A percentile compares a stretch with the other conserved stretches of the same genome.
Evolutionary conservation across 92 coral and sea anemone species (phyloP).

Genomic region (Virgularia gustaviana): DNA sequence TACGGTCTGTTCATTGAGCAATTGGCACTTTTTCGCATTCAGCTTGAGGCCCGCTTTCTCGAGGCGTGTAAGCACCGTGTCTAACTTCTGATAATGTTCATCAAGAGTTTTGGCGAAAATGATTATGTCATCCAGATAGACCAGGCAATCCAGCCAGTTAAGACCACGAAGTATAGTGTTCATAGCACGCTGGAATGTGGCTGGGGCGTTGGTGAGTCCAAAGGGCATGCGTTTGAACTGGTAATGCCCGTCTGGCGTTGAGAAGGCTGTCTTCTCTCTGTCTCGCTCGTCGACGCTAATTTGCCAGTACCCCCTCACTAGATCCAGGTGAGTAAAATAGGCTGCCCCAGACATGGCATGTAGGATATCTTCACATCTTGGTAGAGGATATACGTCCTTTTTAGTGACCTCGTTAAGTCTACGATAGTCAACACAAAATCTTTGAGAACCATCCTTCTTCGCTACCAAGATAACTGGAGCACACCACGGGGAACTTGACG

Average conservation of each 20-base stretch:
- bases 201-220: conserved; percentile 21
- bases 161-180: neutral
- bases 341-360: conserved; percentile 39
- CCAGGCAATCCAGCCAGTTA: conserved; percentile 18
- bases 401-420: conserved; percentile 44
- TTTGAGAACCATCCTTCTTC: neutral
- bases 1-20: conserved; percentile 6
- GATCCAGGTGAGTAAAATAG: conserved; percentile 38
- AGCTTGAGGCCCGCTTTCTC: conserved; percentile 43
- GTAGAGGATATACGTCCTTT: conserved; percentile 49
- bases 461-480: neutral
- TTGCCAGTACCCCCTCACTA: conserved; percentile 23
- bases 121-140: conserved; percentile 31
- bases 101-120: conserved; percentile 37
- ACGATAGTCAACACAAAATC: conserved; percentile 40
- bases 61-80: conserved; percentile 33
- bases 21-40: conserved; percentile 46
- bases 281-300: neutral
- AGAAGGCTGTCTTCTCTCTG: conserved; percentile 27
- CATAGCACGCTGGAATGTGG: conserved; percentile 21
- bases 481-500: neutral
- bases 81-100: conserved; percentile 41
- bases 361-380: conserved; percentile 44
- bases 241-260: conserved; percentile 18
- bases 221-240: conserved; percentile 19